Evolutionary conservation across 2,888 invertebrate genomes (phyloP), one percentile per base, ranked within the genome.

Genomic region (Idaea biselata): DNA sequence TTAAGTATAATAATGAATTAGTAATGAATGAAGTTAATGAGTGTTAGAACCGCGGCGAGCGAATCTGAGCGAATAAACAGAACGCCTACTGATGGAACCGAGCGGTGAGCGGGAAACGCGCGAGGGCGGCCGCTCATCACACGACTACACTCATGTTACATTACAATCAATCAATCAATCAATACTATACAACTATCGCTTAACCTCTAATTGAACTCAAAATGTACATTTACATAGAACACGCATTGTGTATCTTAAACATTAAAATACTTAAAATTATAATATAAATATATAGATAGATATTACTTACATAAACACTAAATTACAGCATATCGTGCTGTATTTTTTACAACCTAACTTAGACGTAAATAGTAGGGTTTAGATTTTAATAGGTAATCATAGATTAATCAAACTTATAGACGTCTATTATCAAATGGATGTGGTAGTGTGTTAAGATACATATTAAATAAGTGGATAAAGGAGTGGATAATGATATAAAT

Each of bases 211-310:
- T 85, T 85, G 81, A 89, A 89, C 87, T 88, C 85, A 89, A 87
- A 84, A 87, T 89, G 80, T 89, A 89, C 88, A 90, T 85, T 88
- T 87, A 87, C 82, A 84, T 83, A 86, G 83, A 89, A 89, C 88
- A 89, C 87, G 83, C 83, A 79, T 78, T 82, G 86, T 87, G 87
- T 86, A 84, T 73, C 83, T 83, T 85, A 86, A 71, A 77, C 73
- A 84, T 86, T 81, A 82, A 81, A 89, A 88, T 88, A 89, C 88
- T 88, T 88, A 88, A 78, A 72, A 75, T 77, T 83, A 82, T 83
- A 86, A 60, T 80, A 81, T 84, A 90, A 90, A 90, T 90, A 91
- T 89, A 91, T 90, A 90, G 83, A 89, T 88, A 89, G 84, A 89
- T 84, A 84, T 87, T 85, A 84, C 82, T 85, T 87, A 88, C 74